phyloP scores from a whole-genome alignment of 2,888 invertebrate species.

The Polylopha cassiicola region DNA sequence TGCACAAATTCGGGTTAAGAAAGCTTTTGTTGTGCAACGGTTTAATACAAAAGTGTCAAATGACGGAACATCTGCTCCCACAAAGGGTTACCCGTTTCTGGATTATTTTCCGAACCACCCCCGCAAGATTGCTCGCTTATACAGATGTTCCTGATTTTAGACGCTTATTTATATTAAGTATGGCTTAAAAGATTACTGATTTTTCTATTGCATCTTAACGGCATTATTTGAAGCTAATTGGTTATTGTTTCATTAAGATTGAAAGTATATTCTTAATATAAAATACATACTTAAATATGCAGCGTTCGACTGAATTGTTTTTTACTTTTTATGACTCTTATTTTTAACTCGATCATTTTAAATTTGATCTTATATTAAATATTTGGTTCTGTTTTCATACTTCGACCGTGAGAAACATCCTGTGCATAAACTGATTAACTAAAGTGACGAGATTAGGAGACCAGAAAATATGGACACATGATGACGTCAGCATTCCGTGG shows the following conservation, averaged over 20 bases:
- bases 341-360: no score
- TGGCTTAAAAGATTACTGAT: conserved; percentile 39
- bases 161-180: conserved; percentile 36
- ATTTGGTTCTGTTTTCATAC: conserved; percentile 7
- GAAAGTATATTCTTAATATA: no score
- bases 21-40: conserved; percentile 76
- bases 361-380: conserved; percentile 3
- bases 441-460: conserved; percentile 52
- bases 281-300: no score
- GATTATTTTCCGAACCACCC: conserved; percentile 76
- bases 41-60: conserved; percentile 78
- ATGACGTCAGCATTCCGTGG: conserved; percentile 60
- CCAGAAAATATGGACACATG: conserved; percentile 60
- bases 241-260: no score
- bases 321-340: no score
- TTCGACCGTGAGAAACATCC: conserved; percentile 41
- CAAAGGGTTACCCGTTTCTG: conserved; percentile 73
- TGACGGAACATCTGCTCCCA: conserved; percentile 75
- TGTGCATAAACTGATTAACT: conserved; percentile 37
- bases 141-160: conserved; percentile 62
- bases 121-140: conserved; percentile 72
- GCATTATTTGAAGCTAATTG: no score
- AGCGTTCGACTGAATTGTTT: no score
- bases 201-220: no score
- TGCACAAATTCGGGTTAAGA: conserved; percentile 75